Evolutionary conservation across 2,113 vertebrate genomes (phyloP).

Genomic region (Elachura formosa): DNA sequence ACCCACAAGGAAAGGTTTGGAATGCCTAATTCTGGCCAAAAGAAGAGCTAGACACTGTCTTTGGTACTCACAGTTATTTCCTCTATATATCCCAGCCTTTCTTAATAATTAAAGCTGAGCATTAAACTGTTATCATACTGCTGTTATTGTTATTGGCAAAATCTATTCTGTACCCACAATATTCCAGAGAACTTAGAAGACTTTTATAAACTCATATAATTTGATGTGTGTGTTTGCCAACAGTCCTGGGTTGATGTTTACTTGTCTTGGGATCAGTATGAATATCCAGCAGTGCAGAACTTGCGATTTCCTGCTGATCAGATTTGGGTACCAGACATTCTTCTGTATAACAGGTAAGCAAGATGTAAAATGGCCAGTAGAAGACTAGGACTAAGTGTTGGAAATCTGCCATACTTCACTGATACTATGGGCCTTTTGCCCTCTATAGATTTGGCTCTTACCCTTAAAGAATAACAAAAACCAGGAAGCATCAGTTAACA

Average conservation of each 20-base stretch:
- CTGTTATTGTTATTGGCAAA: background rate
- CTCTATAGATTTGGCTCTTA: background rate
- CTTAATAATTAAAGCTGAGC: background rate
- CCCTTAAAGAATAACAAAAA: background rate
- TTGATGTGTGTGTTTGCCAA: background rate
- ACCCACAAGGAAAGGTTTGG: background rate
- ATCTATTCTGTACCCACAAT: background rate
- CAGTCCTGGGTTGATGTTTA: slow-evolving; percentile 85
- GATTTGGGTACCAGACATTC: slow-evolving; percentile 89
- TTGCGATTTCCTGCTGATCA: slow-evolving; percentile 82
- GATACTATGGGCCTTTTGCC: background rate
- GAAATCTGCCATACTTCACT: background rate
- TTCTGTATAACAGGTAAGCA: slow-evolving; percentile 88
- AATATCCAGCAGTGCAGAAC: slow-evolving; percentile 83
- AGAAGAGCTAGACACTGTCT: background rate
- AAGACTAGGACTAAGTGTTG: background rate
- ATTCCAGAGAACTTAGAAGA: background rate
- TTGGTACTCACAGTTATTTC: background rate
- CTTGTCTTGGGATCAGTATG: slow-evolving; percentile 82
- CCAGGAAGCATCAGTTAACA: background rate
- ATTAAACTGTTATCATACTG: background rate
- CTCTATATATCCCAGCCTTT: background rate
- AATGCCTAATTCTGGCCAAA: background rate
- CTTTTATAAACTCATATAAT: background rate
- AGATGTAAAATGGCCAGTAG: accelerated